These are phyloP conservation scores for Cyanoliseus patagonus DNA, from an alignment of 2,113 vertebrate species.

Conservation along the genomic window DNA sequence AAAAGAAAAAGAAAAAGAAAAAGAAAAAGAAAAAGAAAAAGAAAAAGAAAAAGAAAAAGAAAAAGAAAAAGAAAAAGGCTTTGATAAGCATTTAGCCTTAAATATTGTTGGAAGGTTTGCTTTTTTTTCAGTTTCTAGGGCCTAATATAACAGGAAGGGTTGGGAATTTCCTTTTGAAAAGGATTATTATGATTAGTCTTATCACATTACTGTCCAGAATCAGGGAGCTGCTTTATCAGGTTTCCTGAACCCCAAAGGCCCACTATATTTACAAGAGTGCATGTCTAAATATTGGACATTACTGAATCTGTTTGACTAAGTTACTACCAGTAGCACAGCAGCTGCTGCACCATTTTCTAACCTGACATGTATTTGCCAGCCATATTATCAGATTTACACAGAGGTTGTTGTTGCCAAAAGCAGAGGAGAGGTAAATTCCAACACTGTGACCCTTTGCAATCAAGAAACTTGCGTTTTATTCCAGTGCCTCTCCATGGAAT, in stretches of 20 bases:
- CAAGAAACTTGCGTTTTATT: not conserved
- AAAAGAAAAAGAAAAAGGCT: not conserved
- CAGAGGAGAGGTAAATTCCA: constrained; percentile 54
- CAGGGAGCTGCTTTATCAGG: not conserved
- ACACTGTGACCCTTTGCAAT: constrained; percentile 1
- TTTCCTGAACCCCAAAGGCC: constrained; percentile 23
- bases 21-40: accelerated
- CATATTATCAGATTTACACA: constrained; percentile 62
- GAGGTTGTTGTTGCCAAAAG: constrained; percentile 37
- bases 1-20: accelerated
- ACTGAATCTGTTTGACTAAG: constrained; percentile 63
- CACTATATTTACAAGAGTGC: constrained; percentile 44
- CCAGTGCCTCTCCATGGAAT: not conserved
- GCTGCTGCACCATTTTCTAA: constrained; percentile 22
- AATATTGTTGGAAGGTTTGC: not conserved
- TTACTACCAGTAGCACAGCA: constrained; percentile 54
- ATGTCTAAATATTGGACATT: constrained; percentile 58
- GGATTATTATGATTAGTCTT: not conserved
- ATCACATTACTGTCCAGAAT: constrained; percentile 8
- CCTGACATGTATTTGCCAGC: constrained; percentile 30
- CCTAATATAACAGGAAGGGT: not conserved
- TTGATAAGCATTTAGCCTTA: not conserved
- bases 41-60: accelerated
- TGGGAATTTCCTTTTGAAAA: constrained; percentile 7
- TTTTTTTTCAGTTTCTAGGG: not conserved